Evolutionary conservation across 1,140 invertebrate genomes (phyloP).

Genomic region (Conus betulinus): DNA sequence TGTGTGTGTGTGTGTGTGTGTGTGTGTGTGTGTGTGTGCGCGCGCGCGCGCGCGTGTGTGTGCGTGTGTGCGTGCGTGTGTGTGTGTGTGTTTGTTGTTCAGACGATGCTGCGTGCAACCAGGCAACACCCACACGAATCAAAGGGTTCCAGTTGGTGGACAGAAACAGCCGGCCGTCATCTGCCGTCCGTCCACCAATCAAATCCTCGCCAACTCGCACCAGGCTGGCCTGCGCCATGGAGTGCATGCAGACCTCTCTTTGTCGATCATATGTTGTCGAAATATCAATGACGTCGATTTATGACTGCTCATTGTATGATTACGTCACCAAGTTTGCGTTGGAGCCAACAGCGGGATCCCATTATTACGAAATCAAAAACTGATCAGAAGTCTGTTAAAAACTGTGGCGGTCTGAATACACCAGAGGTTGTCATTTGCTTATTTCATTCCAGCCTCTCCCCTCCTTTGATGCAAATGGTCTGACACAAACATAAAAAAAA

Average conservation of each 20-base stretch:
- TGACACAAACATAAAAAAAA: no score
- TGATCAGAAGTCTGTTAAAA: no score
- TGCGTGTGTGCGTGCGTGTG: conserved; percentile 24
- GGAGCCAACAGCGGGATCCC: background rate
- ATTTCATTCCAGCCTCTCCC: no score
- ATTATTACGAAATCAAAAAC: background rate
- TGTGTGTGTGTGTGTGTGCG: background rate
- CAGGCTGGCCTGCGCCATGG: background rate
- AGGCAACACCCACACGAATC: background rate
- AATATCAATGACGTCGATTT: background rate
- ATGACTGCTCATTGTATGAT: background rate
- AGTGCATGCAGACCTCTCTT: background rate
- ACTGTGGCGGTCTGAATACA: no score
- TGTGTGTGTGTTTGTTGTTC: conserved; percentile 21
- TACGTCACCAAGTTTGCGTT: background rate
- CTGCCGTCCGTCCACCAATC: background rate
- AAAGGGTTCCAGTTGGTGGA: background rate
- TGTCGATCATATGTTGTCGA: background rate
- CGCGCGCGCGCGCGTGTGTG: background rate
- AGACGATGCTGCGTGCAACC: background rate
- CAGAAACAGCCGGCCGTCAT: background rate
- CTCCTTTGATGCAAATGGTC: no score
- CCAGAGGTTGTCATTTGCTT: no score
- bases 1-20: background rate
- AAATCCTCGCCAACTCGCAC: background rate